Base-by-base conservation (phyloP, 2,797 vertebrate species). In the Chaunax sp. region DNA sequence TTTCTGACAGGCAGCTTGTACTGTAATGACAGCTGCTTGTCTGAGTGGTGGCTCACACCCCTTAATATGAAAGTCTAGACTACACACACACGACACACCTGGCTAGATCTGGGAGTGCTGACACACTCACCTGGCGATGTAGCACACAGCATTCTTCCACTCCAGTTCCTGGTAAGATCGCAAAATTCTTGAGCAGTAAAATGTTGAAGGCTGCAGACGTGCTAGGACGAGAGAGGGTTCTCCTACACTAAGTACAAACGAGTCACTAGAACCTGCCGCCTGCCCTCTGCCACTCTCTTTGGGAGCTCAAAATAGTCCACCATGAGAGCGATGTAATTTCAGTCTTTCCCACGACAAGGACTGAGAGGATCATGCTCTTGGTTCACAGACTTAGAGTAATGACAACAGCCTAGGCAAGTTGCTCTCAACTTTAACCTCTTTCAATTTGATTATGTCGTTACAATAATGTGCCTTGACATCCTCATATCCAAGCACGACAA, bases 281-380 rank as follows among this genome's bases (percentile, higher is more conserved):
- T 92, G 90, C 92, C 90, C 91, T 93, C 91, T 93, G 90, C 89
- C 92, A 90, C 90, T 92, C 92, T 93, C 87, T 88, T 76, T 81
- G 85, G 84, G 91, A 90, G 93, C 94, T 93, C 85, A 94, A 95
- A 94, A 95, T 95, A 95, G 94, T 94, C 89, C 81, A 92, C 86
- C 88, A 88, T 75, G 79, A 90, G 93, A 93, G 91, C 70, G 88
- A 95, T 94, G 92, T 94, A 94, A 94, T 95, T 94, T 95, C 94
- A 95, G 92, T 90, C 95, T 93, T 93, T 95, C 93, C 92, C 93
- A 93, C 90, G 92, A 92, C 85, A 78, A 84, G 85, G 80, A 82
- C 82, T 78, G 80, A 82, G 85, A 80, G 80, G 74, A 76, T 72
- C 57, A 25, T 82, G 88, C 73, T 83, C 82, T 82, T 82, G 82